Percentiles rank a stretch among this genome's conserved stretches.
These are phyloP conservation scores for Epizoanthus ramosus DNA, from an alignment of 92 coral and sea anemone genomes.

Conservation along the genomic window DNA sequence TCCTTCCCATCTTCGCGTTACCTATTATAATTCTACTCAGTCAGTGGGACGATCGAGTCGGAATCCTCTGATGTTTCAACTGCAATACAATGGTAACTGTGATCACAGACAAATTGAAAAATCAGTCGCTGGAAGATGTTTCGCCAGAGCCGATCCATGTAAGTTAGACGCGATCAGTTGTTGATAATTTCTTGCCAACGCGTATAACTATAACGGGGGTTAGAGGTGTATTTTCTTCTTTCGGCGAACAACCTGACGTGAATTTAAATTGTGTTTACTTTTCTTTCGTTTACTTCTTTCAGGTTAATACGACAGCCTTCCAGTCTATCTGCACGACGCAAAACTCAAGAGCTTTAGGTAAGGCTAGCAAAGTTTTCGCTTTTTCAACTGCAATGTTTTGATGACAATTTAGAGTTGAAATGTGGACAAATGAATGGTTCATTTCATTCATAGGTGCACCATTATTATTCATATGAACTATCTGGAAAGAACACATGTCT, in stretches of 20 bases:
- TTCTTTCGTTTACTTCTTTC: constrained; percentile 57
- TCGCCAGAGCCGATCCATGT: constrained; percentile 78
- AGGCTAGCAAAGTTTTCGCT: not conserved
- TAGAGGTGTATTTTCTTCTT: constrained; percentile 34
- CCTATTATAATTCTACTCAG: constrained; percentile 64
- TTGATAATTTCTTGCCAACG: constrained; percentile 29
- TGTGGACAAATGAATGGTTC: constrained; percentile 69
- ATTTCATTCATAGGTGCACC: constrained; percentile 69
- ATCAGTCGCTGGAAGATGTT: constrained; percentile 94
- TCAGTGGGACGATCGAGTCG: constrained; percentile 53
- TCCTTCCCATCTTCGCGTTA: constrained; percentile 36
- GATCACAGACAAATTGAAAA: constrained; percentile 92
- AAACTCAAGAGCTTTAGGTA: constrained; percentile 45
- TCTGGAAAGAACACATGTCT: constrained; percentile 84
- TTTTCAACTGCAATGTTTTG: constrained; percentile 34
- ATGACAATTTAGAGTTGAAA: constrained; percentile 71
- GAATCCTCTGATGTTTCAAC: constrained; percentile 69
- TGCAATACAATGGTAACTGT: constrained; percentile 83
- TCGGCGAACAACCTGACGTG: constrained; percentile 61
- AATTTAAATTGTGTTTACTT: constrained; percentile 75
- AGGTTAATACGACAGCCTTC: constrained; percentile 46
- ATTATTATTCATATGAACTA: constrained; percentile 69
- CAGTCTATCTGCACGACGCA: constrained; percentile 44
- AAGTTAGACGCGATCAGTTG: constrained; percentile 37
- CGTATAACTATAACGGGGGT: not conserved